Conservation (phyloP, 1,140 invertebrate genomes). For the Idris sp. region DNA sequence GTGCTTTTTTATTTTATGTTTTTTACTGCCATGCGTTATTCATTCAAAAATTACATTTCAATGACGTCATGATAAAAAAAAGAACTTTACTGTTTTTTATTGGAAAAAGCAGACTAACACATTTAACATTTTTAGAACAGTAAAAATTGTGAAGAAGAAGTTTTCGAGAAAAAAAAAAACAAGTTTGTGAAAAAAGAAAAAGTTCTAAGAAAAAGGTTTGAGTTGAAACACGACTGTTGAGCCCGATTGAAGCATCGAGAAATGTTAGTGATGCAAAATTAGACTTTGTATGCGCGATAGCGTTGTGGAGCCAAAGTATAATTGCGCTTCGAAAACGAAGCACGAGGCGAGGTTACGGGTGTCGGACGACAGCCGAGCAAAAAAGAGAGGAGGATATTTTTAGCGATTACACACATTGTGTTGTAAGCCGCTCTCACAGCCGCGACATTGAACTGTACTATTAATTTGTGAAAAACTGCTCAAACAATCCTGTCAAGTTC, state of each 20-base stretch:
- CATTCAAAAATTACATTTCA: constrained; percentile 48
- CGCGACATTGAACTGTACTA: constrained; percentile 72
- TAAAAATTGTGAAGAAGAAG: no score
- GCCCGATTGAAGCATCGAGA: constrained; percentile 22
- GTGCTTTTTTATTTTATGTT: no score
- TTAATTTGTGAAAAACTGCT: constrained; percentile 15
- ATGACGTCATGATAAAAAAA: no score
- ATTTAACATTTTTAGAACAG: no score
- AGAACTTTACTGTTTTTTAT: no score
- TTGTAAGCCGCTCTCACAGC: constrained; percentile 70
- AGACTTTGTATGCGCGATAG: constrained; percentile 58
- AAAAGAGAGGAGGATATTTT: constrained; percentile 73
- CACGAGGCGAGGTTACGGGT: constrained; percentile 54
- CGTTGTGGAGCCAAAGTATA: constrained; percentile 56
- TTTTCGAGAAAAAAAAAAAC: no score
- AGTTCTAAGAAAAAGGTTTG: no score
- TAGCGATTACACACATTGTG: constrained; percentile 78
- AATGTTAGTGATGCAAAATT: constrained; percentile 55
- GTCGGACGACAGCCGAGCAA: constrained; percentile 55
- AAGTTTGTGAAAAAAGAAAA: no score
- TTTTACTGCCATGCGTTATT: no score
- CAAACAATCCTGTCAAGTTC: not conserved
- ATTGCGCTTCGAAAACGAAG: constrained; percentile 57
- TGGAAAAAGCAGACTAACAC: no score
- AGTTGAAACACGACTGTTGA: constrained; percentile 14